phyloP scores from a whole-genome alignment of 1,140 invertebrate genomes.

The Hypsibius dujardini region DNA sequence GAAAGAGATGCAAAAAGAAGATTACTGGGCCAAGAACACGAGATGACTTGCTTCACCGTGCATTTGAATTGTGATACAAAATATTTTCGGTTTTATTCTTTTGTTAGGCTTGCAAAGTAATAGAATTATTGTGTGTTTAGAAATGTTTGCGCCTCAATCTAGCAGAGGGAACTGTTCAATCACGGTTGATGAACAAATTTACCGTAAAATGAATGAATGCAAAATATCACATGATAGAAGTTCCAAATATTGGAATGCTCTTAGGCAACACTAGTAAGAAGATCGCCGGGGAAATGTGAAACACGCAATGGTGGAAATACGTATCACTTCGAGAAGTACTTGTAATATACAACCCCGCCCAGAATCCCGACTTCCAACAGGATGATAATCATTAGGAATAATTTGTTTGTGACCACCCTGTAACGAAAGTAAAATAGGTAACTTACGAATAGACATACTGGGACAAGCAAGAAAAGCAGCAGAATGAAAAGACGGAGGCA shows the following conservation, averaged over 20 bases:
- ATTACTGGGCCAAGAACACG: slow-evolving; percentile 55
- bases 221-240: too few relatives aligned
- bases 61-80: neutral
- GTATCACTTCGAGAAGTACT: slow-evolving; percentile 32
- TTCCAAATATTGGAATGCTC: neutral
- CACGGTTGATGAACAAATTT: neutral
- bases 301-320: too few relatives aligned
- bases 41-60: neutral
- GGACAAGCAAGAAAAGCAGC: too few relatives aligned
- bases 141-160: neutral
- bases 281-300: neutral
- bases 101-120: neutral
- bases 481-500: too few relatives aligned
- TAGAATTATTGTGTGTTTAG: neutral
- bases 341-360: slow-evolving; percentile 41
- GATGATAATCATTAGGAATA: slow-evolving; percentile 48
- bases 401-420: slow-evolving; percentile 47
- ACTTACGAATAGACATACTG: neutral
- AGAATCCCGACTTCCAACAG: slow-evolving; percentile 44
- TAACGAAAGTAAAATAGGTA: slow-evolving; percentile 23
- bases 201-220: neutral
- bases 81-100: neutral
- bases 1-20: slow-evolving; percentile 78
- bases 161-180: neutral
- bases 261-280: neutral